Evolutionary conservation across 2,888 invertebrate species (phyloP), one percentile per base, ranked within the genome.

Genomic region (Nyleta sp.): DNA sequence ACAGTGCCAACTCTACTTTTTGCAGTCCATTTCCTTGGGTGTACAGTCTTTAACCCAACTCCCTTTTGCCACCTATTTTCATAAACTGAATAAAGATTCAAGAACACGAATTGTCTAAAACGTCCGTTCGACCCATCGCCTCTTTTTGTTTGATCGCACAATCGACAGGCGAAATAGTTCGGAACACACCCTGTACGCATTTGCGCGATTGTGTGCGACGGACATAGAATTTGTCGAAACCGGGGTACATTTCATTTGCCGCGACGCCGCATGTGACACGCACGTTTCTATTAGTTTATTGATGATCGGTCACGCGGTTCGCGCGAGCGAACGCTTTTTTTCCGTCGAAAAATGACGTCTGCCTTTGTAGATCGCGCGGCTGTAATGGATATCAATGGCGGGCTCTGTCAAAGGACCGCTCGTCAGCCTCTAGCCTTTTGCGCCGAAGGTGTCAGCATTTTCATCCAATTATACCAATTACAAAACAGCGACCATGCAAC

Each of bases 391-490:
- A 78, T 71, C 77, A 67, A 68, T 77, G 46, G 72, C 72, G 5
- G 17, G 22, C 52, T 50, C 64, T 71, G 78, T 78, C 78, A 78
- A 78, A 78, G 60, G 78, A 59, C 68, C 64, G 59, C 33, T 70
- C 73, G 57, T 70, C 65, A 68, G 62, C 44, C 57, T 77, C 42
- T 31, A 59, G 59, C 68, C 64, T 65, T 73, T 74, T 67, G 35
- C 74, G 55, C 48, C 33, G 60, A 78, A 78, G 68, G 68, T 80
- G 84, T 87, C 86, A 83, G 84, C 85, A 83, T 87, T 87, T 87
- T 85, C 83, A 80, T 85, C 85, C 87, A 87, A 89, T 88, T 89
- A 88, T 87, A 86, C 84, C 84, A 88, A 88, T 88, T 88, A 89
- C 77, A 71, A 74, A 65, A 68, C 57, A 79, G 73, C 81, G 80